These are phyloP conservation scores for Eidolon helvum DNA, from an alignment of 2,113 vertebrate species.

Conservation along the genomic window DNA sequence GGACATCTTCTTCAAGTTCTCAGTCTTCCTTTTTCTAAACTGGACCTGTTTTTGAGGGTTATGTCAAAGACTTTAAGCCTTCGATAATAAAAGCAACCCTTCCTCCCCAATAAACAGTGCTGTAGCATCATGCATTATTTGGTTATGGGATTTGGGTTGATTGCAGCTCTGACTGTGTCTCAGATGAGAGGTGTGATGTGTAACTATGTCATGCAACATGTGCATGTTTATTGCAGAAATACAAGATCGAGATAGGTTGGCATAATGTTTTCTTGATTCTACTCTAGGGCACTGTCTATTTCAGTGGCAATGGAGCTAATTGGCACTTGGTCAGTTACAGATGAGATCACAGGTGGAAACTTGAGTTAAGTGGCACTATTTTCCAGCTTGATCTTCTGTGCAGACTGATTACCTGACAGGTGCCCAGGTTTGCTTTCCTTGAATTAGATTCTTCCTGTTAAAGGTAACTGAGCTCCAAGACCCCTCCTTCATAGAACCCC, in stretches of 20 bases:
- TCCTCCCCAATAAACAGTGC: neutral
- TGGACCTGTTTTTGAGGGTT: neutral
- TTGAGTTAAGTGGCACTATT: neutral
- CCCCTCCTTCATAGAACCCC: neutral
- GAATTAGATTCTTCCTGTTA: neutral
- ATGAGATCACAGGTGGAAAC: neutral
- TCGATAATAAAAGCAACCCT: neutral
- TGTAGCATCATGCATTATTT: neutral
- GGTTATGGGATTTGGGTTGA: neutral
- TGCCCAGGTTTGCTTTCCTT: neutral
- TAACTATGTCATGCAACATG: no score
- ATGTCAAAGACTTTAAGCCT: neutral
- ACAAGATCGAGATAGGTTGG: neutral
- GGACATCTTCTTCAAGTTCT: neutral
- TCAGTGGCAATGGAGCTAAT: neutral
- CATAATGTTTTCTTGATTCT: neutral
- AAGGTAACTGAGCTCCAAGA: neutral
- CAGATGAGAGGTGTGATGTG: neutral
- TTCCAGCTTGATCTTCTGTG: neutral
- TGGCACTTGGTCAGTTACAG: neutral
- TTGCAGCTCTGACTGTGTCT: neutral
- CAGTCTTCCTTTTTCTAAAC: neutral
- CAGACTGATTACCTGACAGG: neutral
- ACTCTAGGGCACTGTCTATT: neutral
- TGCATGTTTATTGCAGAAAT: neutral